phyloP scores from a whole-genome alignment of 64 coral and sea anemone genomes.

The Actinia equina region DNA sequence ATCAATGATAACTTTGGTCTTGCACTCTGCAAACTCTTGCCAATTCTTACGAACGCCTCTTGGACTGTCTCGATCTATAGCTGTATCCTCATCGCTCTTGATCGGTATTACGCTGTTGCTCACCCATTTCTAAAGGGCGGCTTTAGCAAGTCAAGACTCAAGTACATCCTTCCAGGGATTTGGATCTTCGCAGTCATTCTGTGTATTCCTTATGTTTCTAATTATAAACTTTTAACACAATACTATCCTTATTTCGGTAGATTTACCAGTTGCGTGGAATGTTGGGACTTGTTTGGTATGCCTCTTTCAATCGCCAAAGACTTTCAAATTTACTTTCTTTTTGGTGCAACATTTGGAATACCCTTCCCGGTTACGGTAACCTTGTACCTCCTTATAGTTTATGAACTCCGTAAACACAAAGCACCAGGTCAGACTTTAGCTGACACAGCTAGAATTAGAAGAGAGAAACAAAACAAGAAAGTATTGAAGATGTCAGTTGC shows the following conservation, averaged over 20 bases:
- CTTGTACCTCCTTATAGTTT: background rate
- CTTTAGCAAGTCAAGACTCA: background rate
- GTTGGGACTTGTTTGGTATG: too few species aligned
- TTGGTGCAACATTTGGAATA: background rate
- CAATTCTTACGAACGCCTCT: background rate
- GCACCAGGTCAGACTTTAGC: background rate
- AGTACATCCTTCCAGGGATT: background rate
- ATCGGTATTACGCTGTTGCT: background rate
- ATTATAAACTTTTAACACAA: too few species aligned
- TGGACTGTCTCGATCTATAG: background rate
- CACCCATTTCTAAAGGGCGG: background rate
- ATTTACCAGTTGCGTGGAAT: too few species aligned
- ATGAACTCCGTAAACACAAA: background rate
- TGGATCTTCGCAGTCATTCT: background rate
- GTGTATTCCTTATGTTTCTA: too few species aligned
- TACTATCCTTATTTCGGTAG: too few species aligned
- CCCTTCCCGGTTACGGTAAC: background rate
- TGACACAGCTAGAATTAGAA: background rate
- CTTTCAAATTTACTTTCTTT: background rate
- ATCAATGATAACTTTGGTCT: background rate
- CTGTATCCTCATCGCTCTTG: background rate
- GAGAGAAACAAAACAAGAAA: conserved; percentile 13
- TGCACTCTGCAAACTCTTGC: background rate
- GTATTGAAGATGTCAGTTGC: background rate
- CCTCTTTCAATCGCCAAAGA: background rate